Base-by-base conservation (phyloP, 2,113 vertebrate genomes). In the Hippocampus mohnikei region DNA sequence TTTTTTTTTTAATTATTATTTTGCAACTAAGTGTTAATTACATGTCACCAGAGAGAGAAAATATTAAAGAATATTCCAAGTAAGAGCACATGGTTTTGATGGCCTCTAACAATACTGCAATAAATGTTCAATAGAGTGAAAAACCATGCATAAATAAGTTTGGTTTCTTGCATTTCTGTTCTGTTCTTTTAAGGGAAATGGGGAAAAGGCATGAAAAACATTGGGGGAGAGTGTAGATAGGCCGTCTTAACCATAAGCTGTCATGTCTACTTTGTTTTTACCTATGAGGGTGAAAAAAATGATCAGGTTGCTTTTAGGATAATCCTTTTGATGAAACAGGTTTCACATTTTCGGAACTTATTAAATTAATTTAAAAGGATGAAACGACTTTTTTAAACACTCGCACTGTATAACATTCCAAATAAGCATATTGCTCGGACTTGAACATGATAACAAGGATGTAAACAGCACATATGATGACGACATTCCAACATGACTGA, bases 381-480 rank as follows among this genome's bases (percentile, higher is more conserved):
- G 9, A 69, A 69, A 77, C 60, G 44, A 68, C 76, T 55, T 78
- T 55, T 82, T 23, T 50, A 25, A 80, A 77, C 56, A 41, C 18
- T 76, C 46, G 59, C 66, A 79, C 60, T 55, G 21, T 20, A 61
- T 80, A 83, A 72, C 29, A 56, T 37, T 50, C 16, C 10, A 12
- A 53, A 63, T 59, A 59, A 73, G 55, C 66, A 50, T 65, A 25
- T 52, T 67, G 66, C 66, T 53, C 16, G 59, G 21, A 66, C 10
- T 59, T 18, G 2, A 55, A 23, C 29, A 64, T 56, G 27, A 56
- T 69, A 59, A 29, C 29, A 75, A 50, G 5, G 46, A 23, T 81
- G 78, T 80, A 81, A 85, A 89, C 84, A 76, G 59, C 25, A 69
- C 20, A 50, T 83, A 63, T 75, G 8, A 79, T 23, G 27, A 59